Percentiles rank a stretch among this genome's conserved stretches.
Conservation (phyloP, 2,113 vertebrate species). For the Nibea albiflora region DNA sequence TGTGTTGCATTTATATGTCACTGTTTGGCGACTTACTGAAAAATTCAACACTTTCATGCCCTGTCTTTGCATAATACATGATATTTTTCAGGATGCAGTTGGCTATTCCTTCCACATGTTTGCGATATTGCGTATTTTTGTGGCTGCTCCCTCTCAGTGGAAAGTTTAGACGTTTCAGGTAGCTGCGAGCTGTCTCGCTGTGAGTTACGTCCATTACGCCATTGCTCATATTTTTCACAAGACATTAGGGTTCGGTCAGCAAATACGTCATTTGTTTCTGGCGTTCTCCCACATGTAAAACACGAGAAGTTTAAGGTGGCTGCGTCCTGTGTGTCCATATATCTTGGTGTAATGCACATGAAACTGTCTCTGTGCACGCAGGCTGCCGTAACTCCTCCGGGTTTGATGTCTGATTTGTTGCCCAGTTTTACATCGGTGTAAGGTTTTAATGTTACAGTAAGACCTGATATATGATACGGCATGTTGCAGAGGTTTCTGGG, state of each 20-base stretch:
- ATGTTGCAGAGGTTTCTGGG: conserved; percentile 62
- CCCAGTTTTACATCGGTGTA: conserved; percentile 62
- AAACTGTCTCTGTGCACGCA: conserved; percentile 58
- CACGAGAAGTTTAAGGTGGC: conserved; percentile 59
- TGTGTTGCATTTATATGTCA: conserved; percentile 4
- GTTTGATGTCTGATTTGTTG: conserved; percentile 74
- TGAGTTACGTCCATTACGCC: conserved; percentile 47
- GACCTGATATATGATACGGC: conserved; percentile 67
- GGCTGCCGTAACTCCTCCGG: conserved; percentile 54
- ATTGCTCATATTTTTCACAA: conserved; percentile 61
- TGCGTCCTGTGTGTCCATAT: conserved; percentile 52
- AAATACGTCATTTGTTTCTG: conserved; percentile 61
- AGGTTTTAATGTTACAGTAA: conserved; percentile 72
- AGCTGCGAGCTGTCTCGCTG: conserved; percentile 41
- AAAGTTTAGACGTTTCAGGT: conserved; percentile 60
- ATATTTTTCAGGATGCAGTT: conserved; percentile 12
- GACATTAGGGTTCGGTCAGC: conserved; percentile 61
- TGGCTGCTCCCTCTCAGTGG: not conserved
- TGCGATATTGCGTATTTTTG: conserved; percentile 17
- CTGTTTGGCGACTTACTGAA: conserved; percentile 27
- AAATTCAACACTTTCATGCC: not conserved
- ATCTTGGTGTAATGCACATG: conserved; percentile 67
- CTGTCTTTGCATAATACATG: conserved; percentile 22
- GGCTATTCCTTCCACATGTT: conserved; percentile 22
- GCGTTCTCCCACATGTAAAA: conserved; percentile 63